phyloP scores from a whole-genome alignment of 2,113 vertebrate species.

The Epinephelus fuscoguttatus region DNA sequence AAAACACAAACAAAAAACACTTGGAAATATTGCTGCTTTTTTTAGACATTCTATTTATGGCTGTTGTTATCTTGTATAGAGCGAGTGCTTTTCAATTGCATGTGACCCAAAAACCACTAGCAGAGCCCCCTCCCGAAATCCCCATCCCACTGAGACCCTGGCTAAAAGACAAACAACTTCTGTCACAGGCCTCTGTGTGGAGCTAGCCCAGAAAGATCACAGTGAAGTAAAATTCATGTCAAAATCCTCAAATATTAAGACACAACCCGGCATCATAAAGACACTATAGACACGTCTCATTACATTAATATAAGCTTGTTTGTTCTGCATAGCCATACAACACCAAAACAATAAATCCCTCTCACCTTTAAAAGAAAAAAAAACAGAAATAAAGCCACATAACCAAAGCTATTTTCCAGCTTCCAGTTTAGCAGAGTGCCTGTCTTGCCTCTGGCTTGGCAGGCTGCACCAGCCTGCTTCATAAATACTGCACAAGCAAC shows the following conservation, averaged over 20 bases:
- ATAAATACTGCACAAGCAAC: slow-evolving; percentile 78
- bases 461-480: slow-evolving; percentile 72
- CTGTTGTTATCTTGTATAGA: slow-evolving; percentile 43
- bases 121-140: slow-evolving; percentile 40
- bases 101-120: slow-evolving; percentile 61
- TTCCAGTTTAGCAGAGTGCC: slow-evolving; percentile 66
- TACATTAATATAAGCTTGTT: neutral
- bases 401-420: slow-evolving; percentile 56
- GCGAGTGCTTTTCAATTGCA: slow-evolving; percentile 43
- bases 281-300: neutral
- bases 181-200: slow-evolving; percentile 35
- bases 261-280: neutral
- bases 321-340: neutral
- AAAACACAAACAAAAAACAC: slow-evolving; percentile 6
- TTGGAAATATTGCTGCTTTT: slow-evolving; percentile 46
- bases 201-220: slow-evolving; percentile 24
- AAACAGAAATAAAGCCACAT: slow-evolving; percentile 43
- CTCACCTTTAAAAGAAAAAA: slow-evolving; percentile 21
- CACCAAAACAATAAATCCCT: slow-evolving; percentile 36
- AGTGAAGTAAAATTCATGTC: slow-evolving; percentile 13
- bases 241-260: slow-evolving; percentile 27
- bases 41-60: slow-evolving; percentile 53
- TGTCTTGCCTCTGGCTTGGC: slow-evolving; percentile 74
- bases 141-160: slow-evolving; percentile 52
- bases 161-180: slow-evolving; percentile 57